phyloP scores from a whole-genome alignment of 2,113 vertebrate species.

The Oncorhynchus nerka region DNA sequence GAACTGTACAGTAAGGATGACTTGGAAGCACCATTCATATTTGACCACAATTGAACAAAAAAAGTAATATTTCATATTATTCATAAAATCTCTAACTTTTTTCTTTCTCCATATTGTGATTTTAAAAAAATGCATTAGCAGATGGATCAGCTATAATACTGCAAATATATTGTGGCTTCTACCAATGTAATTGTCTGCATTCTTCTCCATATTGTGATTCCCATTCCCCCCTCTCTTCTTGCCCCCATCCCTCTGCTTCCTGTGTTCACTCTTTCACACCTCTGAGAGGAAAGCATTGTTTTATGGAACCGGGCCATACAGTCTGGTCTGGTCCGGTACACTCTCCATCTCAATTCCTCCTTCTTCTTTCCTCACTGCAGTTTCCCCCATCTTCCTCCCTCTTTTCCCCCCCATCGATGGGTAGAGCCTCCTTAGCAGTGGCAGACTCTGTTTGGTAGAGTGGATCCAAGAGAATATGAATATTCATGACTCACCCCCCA shows the following conservation, averaged over 20 bases:
- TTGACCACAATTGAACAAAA: background rate
- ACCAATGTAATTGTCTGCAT: background rate
- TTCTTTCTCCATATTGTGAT: background rate
- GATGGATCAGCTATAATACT: no score
- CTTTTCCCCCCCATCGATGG: slow-evolving; percentile 45
- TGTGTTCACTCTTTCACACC: slow-evolving; percentile 54
- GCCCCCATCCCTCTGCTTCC: slow-evolving; percentile 18
- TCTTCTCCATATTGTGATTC: background rate
- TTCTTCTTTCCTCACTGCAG: background rate
- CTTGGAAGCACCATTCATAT: background rate
- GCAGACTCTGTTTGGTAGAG: slow-evolving; percentile 72
- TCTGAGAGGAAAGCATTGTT: slow-evolving; percentile 45
- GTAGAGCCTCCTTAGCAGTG: slow-evolving; percentile 64
- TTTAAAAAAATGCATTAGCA: background rate
- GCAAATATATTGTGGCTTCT: no score
- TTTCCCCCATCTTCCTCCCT: slow-evolving; percentile 31
- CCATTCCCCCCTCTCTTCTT: background rate
- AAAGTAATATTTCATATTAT: background rate
- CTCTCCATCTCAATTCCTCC: slow-evolving; percentile 14
- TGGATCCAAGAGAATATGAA: slow-evolving; percentile 73
- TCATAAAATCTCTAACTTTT: background rate
- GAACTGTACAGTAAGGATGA: no score
- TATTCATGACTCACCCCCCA: slow-evolving; percentile 73
- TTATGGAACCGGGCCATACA: slow-evolving; percentile 59
- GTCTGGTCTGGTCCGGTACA: slow-evolving; percentile 24